Evolutionary conservation across 2,888 invertebrate genomes (phyloP), one percentile per base, ranked within the genome.

Genomic region (Coleophora deauratella): DNA sequence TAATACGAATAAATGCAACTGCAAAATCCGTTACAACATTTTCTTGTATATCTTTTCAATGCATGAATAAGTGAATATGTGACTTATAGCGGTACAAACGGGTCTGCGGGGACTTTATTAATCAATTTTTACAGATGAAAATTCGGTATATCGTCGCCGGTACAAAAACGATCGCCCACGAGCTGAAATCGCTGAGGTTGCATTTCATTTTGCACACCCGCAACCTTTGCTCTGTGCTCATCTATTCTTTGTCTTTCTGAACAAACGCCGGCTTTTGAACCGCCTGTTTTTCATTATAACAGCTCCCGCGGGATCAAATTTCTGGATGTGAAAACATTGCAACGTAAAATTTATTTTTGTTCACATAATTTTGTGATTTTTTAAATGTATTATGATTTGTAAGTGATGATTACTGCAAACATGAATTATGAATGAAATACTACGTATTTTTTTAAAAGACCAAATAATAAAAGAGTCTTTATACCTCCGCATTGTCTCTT

Each of bases 71-170:
- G 62, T 59, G 64, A 65, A 59, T 62, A 62, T 62, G 65, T 62
- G 69, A 67, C 66, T 71, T 69, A 72, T 64, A 62, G 63, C 63
- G 64, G 63, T 59, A 60, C 57, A 66, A 59, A 63, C 60, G 60
- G 41, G 37, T 38, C 43, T 39, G 64, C 61, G 56, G 64, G 69
- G 68, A 67, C 69, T 70, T 72, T 74, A 77, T 78, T 78, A 78
- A 80, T 79, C 73, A 79, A 76, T 78, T 79, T 79, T 75, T 72
- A 72, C 72, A 68, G 66, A 64, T 66, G 66, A 67, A 66, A 72
- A 76, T 78, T 72, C 54, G 64, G 64, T 66, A 64, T 66, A 68
- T 61, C 63, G 65, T 58, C 61, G 66, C 55, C 54, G 60, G 58
- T 64, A 62, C 63, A 76, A 70, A 77, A 76, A 45, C 77, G 74